These are phyloP conservation scores for Spialia ferax DNA, from an alignment of 2,888 invertebrate genomes.

Conservation along the genomic window DNA sequence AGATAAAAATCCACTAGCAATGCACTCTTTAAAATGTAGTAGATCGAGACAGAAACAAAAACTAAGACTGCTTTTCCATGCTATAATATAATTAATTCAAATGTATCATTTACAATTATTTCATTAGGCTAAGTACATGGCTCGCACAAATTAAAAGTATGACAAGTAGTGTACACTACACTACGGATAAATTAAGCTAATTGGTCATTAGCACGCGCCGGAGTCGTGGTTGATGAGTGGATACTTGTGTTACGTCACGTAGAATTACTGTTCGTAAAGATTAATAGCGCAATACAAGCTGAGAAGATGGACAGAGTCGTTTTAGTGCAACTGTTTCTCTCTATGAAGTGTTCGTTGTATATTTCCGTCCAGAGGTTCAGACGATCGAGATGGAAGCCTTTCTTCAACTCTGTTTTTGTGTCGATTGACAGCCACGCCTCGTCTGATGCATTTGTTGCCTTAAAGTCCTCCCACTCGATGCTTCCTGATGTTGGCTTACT, in stretches of 20 bases:
- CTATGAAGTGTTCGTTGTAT: constrained; percentile 67
- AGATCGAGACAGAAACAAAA: neutral
- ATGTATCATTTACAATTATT: constrained; percentile 24
- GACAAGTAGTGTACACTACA: neutral
- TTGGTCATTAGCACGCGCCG: constrained; percentile 22
- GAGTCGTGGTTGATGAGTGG: constrained; percentile 10
- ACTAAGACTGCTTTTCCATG: neutral
- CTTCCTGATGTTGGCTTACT: constrained; percentile 58
- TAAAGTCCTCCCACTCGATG: constrained; percentile 58
- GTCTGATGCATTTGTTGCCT: constrained; percentile 46
- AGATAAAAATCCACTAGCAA: no score
- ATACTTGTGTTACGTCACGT: constrained; percentile 7
- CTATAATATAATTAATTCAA: neutral
- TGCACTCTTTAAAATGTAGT: no score
- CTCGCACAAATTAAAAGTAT: constrained; percentile 9
- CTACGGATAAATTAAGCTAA: constrained; percentile 7
- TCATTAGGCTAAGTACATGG: constrained; percentile 25
- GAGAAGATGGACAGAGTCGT: constrained; percentile 35
- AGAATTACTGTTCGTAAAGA: neutral
- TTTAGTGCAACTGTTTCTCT: constrained; percentile 49
- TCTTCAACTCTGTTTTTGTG: constrained; percentile 43
- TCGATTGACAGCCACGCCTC: constrained; percentile 67
- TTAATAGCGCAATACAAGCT: constrained; percentile 16
- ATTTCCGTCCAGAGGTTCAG: constrained; percentile 66
- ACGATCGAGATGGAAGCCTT: constrained; percentile 61